Evolutionary conservation across 2,113 vertebrate genomes (phyloP), one percentile per base, ranked within the genome.

Genomic region (Hydrochoerus hydrochaeris): DNA sequence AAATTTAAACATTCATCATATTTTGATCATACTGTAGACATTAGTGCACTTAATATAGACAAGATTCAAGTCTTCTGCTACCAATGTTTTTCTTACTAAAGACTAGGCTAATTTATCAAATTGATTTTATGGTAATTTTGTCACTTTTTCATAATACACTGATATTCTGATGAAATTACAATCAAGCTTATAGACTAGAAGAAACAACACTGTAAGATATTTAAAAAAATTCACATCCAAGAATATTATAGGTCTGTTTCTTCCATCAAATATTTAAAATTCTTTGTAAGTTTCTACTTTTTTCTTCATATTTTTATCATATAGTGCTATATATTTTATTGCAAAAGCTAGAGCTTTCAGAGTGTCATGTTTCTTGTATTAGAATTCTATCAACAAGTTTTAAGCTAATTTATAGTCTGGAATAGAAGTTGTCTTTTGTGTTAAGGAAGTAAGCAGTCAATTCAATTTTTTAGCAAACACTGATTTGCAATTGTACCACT

Each of bases 391-490:
- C 32, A 96, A 22, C 19, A 91, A 60, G 38, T 71, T 94, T 75
- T 57, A 85, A 81, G 22, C 81, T 94, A 94, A 81, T 11, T 88
- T 54, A 41, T 28, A 82, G 54, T 83, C 32, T 89, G 46, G 7
- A 88, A 90, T 13, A 93, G 17, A 91, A 80, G 88, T 54, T 83
- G 22, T 77, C 78, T 90, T 95, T 90, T 49, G 60, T 22, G 5
- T 91, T 92, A 95, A 88, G 46, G 22, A 90, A 80, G 4, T 95
- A 95, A 63, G 54, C 49, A 32, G 69, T 41, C 95, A 49, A 94
- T 41, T 87, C 41, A 71, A 32, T 78, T 89, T 19, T 77, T 77
- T 62, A 63, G 28, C 32, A 92, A 95, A 26, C 71, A 65, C 4
- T 91, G 83, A 91, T 44, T 90, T 71, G 19, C 3, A 63, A 65